Percentiles rank a stretch among this genome's conserved stretches.
These are phyloP conservation scores for Baccha elongata DNA, from an alignment of 2,888 invertebrate genomes.

Conservation along the genomic window DNA sequence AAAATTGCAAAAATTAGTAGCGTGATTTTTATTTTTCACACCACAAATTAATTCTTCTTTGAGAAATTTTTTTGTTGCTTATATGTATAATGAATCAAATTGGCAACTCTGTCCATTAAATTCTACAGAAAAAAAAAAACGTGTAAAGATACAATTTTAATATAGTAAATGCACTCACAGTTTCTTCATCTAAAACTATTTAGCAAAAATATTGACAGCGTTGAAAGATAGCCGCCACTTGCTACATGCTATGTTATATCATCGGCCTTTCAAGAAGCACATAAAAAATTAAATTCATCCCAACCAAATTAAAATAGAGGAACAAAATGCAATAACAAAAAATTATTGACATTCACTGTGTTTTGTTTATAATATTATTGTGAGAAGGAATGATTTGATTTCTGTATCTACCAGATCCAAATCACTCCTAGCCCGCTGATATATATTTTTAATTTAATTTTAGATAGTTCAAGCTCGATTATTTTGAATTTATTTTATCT, in stretches of 20 bases:
- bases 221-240: constrained; percentile 71
- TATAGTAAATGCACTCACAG: background rate
- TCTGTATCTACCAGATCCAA: background rate
- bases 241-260: constrained; percentile 42
- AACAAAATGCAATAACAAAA: constrained; percentile 27
- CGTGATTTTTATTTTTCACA: too few relatives aligned
- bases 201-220: constrained; percentile 69
- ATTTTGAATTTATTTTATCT: constrained; percentile 72
- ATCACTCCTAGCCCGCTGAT: constrained; percentile 35
- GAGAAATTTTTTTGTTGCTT: too few relatives aligned
- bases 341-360: constrained; percentile 69
- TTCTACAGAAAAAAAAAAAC: background rate
- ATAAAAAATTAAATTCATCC: constrained; percentile 34
- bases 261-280: constrained; percentile 33
- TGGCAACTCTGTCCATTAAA: too few relatives aligned
- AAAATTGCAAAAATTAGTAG: too few relatives aligned
- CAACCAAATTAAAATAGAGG: background rate
- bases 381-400: too few relatives aligned
- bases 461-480: constrained; percentile 71
- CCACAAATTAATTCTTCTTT: too few relatives aligned
- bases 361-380: background rate
- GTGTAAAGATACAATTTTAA: constrained; percentile 47
- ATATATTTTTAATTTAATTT: constrained; percentile 46
- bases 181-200: constrained; percentile 26
- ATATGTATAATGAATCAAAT: too few relatives aligned